These are phyloP conservation scores for Ascidia mentula DNA, from an alignment of 23 tunicate genomes.

Conservation along the genomic window DNA sequence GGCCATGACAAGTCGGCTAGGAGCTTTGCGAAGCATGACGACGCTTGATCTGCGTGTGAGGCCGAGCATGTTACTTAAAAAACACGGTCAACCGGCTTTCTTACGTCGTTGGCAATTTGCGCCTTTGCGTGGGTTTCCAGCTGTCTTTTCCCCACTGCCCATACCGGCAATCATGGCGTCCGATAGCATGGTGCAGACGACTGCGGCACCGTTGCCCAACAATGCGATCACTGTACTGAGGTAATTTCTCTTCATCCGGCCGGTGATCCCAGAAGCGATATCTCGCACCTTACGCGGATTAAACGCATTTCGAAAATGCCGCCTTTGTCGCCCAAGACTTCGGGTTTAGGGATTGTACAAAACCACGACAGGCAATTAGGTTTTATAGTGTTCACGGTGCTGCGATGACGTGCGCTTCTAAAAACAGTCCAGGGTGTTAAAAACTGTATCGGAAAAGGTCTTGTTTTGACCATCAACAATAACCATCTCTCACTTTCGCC, in stretches of 20 bases:
- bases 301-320: not conserved
- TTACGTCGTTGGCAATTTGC: not conserved
- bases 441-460: too few relatives aligned
- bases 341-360: too few relatives aligned
- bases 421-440: too few relatives aligned
- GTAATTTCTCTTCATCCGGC: constrained; percentile 1
- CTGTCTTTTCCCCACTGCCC: not conserved
- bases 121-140: not conserved
- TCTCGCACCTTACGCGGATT: not conserved
- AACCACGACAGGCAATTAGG: too few relatives aligned
- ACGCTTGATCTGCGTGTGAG: not conserved
- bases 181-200: not conserved
- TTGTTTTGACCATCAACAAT: too few relatives aligned
- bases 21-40: not conserved
- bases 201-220: not conserved
- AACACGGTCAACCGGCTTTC: too few relatives aligned
- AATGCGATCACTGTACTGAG: constrained; percentile 4
- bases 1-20: not conserved
- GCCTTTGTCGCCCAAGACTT: too few relatives aligned
- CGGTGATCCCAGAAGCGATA: not conserved
- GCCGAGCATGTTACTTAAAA: not conserved
- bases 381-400: too few relatives aligned
- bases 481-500: too few relatives aligned
- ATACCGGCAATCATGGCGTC: not conserved
- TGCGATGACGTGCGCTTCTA: too few relatives aligned